These are phyloP conservation scores for Clarias batrachus DNA, from an alignment of 2,113 vertebrate genomes.

Conservation along the genomic window DNA sequence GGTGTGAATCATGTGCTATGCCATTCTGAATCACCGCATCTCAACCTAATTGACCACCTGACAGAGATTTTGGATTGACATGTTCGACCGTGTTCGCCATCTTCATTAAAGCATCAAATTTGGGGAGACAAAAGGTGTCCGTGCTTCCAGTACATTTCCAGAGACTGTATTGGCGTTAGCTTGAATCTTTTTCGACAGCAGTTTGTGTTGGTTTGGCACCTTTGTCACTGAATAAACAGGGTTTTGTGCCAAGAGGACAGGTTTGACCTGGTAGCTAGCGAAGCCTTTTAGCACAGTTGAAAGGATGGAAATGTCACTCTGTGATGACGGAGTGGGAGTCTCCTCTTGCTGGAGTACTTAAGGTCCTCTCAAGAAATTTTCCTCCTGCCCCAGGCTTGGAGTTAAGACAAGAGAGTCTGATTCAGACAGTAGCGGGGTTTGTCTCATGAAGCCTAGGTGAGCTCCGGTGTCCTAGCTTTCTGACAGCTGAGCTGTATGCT, in stretches of 20 bases:
- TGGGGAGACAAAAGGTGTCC: background rate
- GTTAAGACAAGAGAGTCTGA: background rate
- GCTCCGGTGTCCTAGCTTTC: slow-evolving; percentile 30
- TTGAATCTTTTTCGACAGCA: background rate
- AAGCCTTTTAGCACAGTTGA: background rate
- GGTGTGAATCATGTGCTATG: background rate
- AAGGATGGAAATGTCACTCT: slow-evolving; percentile 10
- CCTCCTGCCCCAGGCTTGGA: background rate
- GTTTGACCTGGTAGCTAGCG: background rate
- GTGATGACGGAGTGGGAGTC: background rate
- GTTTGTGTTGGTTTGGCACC: background rate
- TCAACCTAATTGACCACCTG: background rate
- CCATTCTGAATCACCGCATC: background rate
- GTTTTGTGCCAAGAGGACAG: background rate
- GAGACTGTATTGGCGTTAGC: background rate
- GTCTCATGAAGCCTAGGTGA: slow-evolving; percentile 13
- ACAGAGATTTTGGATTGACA: background rate
- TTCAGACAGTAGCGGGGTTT: slow-evolving; percentile 10
- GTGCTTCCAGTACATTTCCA: background rate
- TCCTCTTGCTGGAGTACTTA: background rate
- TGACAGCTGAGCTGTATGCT: slow-evolving; percentile 48
- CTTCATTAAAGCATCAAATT: background rate
- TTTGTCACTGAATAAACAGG: background rate
- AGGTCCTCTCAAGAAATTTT: background rate
- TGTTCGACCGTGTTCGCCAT: background rate